These are phyloP conservation scores for Sminthopsis crassicaudata DNA, from an alignment of 2,113 vertebrate genomes.

Conservation along the genomic window DNA sequence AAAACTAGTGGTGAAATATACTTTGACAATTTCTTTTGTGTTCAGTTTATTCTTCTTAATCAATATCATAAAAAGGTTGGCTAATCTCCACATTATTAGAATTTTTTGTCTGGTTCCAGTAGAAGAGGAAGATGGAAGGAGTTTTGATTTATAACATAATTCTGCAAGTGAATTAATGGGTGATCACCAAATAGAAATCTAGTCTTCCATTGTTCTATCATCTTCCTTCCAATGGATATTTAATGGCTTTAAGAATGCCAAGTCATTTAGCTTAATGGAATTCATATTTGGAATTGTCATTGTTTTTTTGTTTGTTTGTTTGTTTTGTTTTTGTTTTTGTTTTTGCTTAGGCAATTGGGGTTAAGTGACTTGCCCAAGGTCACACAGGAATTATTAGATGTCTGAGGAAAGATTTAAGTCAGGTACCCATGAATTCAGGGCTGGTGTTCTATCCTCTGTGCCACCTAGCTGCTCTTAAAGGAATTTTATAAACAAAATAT, in stretches of 20 bases:
- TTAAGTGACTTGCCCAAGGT: too few relatives aligned
- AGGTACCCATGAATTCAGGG: too few relatives aligned
- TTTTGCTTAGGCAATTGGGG: too few relatives aligned
- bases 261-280: slow-evolving; percentile 91
- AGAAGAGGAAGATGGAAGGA: slow-evolving; percentile 92
- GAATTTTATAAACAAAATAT: slow-evolving; percentile 88
- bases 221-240: slow-evolving; percentile 93
- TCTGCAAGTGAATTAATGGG: slow-evolving; percentile 91
- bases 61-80: slow-evolving; percentile 90
- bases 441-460: too few relatives aligned
- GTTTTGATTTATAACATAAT: slow-evolving; percentile 91
- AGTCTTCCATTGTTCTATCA: slow-evolving; percentile 91
- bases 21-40: slow-evolving; percentile 96
- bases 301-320: too few relatives aligned
- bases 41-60: slow-evolving; percentile 95
- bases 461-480: too few relatives aligned
- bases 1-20: slow-evolving; percentile 97
- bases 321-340: too few relatives aligned
- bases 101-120: slow-evolving; percentile 92
- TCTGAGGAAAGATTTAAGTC: too few relatives aligned
- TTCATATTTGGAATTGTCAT: slow-evolving; percentile 87
- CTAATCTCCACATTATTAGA: slow-evolving; percentile 93
- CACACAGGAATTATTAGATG: too few relatives aligned
- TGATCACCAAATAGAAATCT: slow-evolving; percentile 94
- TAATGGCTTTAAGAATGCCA: slow-evolving; percentile 93